phyloP scores from a whole-genome alignment of 2,888 invertebrate genomes.

The Papilio gigon region DNA sequence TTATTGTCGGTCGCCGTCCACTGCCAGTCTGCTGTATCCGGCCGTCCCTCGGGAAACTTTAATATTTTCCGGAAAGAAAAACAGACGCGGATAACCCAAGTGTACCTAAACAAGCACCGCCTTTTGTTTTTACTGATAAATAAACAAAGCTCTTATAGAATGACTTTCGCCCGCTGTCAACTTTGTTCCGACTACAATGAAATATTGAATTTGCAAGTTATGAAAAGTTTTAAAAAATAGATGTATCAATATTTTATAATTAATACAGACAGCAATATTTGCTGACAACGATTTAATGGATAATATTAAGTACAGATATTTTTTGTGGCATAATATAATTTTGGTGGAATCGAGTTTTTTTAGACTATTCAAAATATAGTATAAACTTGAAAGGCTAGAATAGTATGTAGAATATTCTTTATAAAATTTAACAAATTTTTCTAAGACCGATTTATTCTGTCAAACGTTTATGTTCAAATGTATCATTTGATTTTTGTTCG shows the following conservation, averaged over 20 bases:
- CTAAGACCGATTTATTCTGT: slow-evolving; percentile 11
- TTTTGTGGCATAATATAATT: background rate
- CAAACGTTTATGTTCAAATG: background rate
- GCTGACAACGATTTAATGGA: background rate
- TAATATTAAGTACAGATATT: background rate
- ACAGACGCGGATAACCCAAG: slow-evolving; percentile 22
- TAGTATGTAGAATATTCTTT: background rate
- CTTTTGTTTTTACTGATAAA: slow-evolving; percentile 32
- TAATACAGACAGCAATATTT: background rate
- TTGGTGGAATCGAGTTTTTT: background rate
- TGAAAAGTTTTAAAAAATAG: background rate
- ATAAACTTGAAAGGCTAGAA: background rate
- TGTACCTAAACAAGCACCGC: slow-evolving; percentile 38
- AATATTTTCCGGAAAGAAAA: slow-evolving; percentile 40
- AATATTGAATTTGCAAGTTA: background rate
- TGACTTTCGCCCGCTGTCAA: slow-evolving; percentile 14
- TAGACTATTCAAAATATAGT: background rate
- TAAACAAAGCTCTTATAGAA: slow-evolving; percentile 27
- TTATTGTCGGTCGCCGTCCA: slow-evolving; percentile 27
- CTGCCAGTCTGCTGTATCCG: slow-evolving; percentile 31
- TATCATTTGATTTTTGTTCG: slow-evolving; percentile 6
- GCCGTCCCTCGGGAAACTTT: slow-evolving; percentile 36
- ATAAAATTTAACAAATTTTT: background rate
- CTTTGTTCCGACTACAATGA: background rate
- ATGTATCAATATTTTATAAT: background rate